Percentiles rank a stretch among this genome's conserved stretches.
phyloP scores from a whole-genome alignment of 2,797 vertebrate species.

The Jordanella pulchra region DNA sequence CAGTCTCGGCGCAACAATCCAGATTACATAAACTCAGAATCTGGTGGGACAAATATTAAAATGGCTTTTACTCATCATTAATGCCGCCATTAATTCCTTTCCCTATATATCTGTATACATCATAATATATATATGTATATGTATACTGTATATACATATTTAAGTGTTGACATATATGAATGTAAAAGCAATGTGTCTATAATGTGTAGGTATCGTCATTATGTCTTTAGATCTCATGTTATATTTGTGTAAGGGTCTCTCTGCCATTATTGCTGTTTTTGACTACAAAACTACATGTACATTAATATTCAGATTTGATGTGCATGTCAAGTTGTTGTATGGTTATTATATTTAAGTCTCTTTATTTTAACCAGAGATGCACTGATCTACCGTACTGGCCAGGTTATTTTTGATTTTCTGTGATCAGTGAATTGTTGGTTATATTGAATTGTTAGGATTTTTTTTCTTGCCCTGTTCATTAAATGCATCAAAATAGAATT shows the following conservation, averaged over 20 bases:
- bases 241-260: constrained; percentile 55
- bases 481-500: neutral
- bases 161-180: constrained; percentile 86
- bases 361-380: constrained; percentile 22
- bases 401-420: neutral
- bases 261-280: constrained; percentile 43
- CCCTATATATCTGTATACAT: constrained; percentile 81
- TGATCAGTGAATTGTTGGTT: neutral
- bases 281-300: constrained; percentile 48
- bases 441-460: too few species aligned
- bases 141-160: constrained; percentile 83
- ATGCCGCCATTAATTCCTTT: constrained; percentile 75
- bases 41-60: constrained; percentile 14
- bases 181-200: constrained; percentile 83
- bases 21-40: constrained; percentile 33
- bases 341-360: constrained; percentile 49
- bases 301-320: constrained; percentile 56
- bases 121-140: constrained; percentile 71
- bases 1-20: constrained; percentile 19
- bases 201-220: constrained; percentile 78
- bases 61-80: constrained; percentile 61
- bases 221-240: constrained; percentile 69
- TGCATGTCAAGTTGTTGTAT: constrained; percentile 53
- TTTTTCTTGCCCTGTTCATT: neutral
- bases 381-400: neutral